Conservation (phyloP, 2,888 invertebrate genomes). For the Alentia gelatinosa region DNA sequence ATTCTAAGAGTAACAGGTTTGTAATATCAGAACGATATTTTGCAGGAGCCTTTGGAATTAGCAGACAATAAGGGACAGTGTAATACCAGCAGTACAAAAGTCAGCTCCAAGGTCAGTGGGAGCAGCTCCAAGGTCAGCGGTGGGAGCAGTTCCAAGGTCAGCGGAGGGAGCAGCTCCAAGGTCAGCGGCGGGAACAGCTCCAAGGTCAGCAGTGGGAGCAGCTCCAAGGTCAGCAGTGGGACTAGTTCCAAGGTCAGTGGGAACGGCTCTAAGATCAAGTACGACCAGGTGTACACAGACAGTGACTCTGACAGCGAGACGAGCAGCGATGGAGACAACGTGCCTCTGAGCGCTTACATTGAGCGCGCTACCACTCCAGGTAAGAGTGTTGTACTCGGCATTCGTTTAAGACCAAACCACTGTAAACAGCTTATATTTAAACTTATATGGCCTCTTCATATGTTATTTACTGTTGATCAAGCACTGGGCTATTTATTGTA, state of each 20-base stretch:
- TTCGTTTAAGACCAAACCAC: too few relatives aligned
- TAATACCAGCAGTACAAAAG: neutral
- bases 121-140: neutral
- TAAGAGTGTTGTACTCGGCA: too few relatives aligned
- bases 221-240: slow-evolving; percentile 10
- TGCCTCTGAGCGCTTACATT: slow-evolving; percentile 69
- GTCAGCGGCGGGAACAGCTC: neutral
- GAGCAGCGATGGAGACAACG: slow-evolving; percentile 76
- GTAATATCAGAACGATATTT: too few relatives aligned
- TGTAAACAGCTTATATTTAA: too few relatives aligned
- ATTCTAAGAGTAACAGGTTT: too few relatives aligned
- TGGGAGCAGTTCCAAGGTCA: neutral
- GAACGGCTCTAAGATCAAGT: neutral
- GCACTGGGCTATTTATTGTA: too few relatives aligned
- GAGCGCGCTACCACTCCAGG: slow-evolving; percentile 68
- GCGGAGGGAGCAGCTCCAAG: neutral
- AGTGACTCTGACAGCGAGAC: slow-evolving; percentile 61
- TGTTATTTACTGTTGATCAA: too few relatives aligned
- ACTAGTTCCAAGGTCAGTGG: neutral
- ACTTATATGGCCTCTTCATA: too few relatives aligned
- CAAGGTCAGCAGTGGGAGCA: neutral
- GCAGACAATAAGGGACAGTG: neutral
- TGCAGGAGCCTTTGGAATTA: neutral
- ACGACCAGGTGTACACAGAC: slow-evolving; percentile 59
- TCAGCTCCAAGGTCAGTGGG: neutral